Base-by-base conservation (phyloP, 2,113 vertebrate species). In the Corydoras maculifer region DNA sequence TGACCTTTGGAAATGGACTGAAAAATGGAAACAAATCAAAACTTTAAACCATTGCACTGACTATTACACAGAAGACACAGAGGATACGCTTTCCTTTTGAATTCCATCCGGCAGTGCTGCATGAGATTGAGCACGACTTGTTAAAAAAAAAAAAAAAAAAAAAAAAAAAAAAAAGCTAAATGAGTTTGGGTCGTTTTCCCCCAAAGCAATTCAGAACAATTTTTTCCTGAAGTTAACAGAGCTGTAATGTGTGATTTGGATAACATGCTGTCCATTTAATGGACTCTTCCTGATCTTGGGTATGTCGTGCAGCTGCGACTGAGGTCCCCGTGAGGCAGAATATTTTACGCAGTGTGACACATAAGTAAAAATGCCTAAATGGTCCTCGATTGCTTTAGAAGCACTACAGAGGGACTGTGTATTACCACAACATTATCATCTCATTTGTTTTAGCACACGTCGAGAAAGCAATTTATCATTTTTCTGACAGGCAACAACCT, bases 161-260 rank as follows among this genome's bases (percentile, higher is more conserved):
- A 25, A 25, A 25, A 25, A 25, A 25, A 25, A 25, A 25, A 25
- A 25, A 25, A 25, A 25, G 18, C 18, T 25, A 25, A 25, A 25
- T 25, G 18, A 25, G 2, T 59, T 54, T 1, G 14, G 14, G 60
- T 65, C 55, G 65, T 69, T 69, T 75, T 57, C 50, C 73, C 73
- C 43, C 25, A 11, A 32, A 69, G n/a, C 14, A 59, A 59, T 69
- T 55, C 72, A 69, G 62, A 15, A 53, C 10, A 14, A 18, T 59
- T 25, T 70, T 65, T 15, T 6, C 49, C 67, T 69, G 59, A 60
- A 50, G 62, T 50, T n/a, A 54, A 69, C 51, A 71, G 8, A 57
- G 53, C 51, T 62, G 50, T 63, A 55, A 64, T 32, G 58, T 65
- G 54, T 54, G 54, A 29, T 25, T 62, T 31, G 14, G 58, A 57